Evolutionary conservation across 1,140 invertebrate genomes (phyloP).

Genomic region (Bacillus rossius): DNA sequence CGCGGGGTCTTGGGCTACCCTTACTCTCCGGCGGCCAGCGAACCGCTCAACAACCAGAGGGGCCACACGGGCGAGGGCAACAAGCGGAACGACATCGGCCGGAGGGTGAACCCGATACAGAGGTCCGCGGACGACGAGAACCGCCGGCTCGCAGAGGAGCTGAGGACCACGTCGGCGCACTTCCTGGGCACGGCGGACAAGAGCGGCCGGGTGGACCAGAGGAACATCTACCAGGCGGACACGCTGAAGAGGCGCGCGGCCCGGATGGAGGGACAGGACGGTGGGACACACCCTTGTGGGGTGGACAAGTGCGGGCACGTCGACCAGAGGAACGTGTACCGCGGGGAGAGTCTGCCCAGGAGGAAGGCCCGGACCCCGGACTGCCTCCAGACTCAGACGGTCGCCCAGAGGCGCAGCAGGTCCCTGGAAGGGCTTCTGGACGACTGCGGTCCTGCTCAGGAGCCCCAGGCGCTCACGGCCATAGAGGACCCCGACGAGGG

Average conservation of each 20-base stretch:
- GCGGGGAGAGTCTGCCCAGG: conserved; percentile 55
- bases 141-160: conserved; percentile 47
- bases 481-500: background rate
- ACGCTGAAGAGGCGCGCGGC: conserved; percentile 53
- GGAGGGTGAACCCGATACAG: conserved; percentile 70
- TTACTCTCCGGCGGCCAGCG: conserved; percentile 14
- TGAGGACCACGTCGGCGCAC: conserved; percentile 59
- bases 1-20: background rate
- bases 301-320: conserved; percentile 43
- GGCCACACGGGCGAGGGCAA: conserved; percentile 1
- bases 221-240: conserved; percentile 69
- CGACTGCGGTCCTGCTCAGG: conserved; percentile 28
- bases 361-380: conserved; percentile 43
- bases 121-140: conserved; percentile 41
- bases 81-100: conserved; percentile 52
- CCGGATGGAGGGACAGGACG: conserved; percentile 45
- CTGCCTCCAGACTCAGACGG: conserved; percentile 10
- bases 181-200: conserved; percentile 50
- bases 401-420: conserved; percentile 39
- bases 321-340: conserved; percentile 70
- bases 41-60: conserved; percentile 28
- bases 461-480: too few species aligned
- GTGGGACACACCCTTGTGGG: conserved; percentile 56
- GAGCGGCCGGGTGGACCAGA: conserved; percentile 54
- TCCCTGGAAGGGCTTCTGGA: conserved; percentile 60